Percentiles rank a stretch among this genome's conserved stretches.
These are phyloP conservation scores for Phalanger gymnotis DNA, from an alignment of 2,797 vertebrate genomes.

Conservation along the genomic window DNA sequence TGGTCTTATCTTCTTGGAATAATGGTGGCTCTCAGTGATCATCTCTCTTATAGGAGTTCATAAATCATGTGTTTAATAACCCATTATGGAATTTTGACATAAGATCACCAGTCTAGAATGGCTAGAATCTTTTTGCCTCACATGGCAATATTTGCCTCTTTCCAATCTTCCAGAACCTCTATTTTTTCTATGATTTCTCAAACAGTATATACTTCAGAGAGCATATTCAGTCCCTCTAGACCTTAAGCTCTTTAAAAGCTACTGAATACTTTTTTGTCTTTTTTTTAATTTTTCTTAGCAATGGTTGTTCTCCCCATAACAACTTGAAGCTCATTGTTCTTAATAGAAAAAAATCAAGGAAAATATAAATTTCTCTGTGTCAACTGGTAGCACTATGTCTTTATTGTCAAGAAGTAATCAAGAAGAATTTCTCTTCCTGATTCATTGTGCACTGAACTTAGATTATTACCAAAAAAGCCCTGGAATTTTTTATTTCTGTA, in stretches of 20 bases:
- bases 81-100: not conserved
- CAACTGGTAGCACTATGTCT: not conserved
- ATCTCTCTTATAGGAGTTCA: no score
- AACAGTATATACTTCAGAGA: not conserved
- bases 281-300: not conserved
- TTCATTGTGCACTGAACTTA: not conserved
- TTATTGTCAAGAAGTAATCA: not conserved
- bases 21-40: no score
- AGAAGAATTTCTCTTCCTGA: not conserved
- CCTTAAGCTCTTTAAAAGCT: not conserved
- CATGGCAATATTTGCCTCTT: not conserved
- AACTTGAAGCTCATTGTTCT: not conserved
- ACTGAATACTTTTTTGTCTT: not conserved
- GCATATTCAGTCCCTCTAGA: not conserved
- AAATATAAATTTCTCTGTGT: not conserved
- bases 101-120: not conserved
- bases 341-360: not conserved
- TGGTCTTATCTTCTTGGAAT: no score
- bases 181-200: not conserved
- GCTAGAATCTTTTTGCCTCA: not conserved
- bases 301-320: not conserved
- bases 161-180: not conserved
- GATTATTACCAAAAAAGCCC: not conserved
- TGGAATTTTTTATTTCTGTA: not conserved
- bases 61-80: no score